These are phyloP conservation scores for Gambusia affinis DNA, from an alignment of 2,113 vertebrate species.

Conservation along the genomic window DNA sequence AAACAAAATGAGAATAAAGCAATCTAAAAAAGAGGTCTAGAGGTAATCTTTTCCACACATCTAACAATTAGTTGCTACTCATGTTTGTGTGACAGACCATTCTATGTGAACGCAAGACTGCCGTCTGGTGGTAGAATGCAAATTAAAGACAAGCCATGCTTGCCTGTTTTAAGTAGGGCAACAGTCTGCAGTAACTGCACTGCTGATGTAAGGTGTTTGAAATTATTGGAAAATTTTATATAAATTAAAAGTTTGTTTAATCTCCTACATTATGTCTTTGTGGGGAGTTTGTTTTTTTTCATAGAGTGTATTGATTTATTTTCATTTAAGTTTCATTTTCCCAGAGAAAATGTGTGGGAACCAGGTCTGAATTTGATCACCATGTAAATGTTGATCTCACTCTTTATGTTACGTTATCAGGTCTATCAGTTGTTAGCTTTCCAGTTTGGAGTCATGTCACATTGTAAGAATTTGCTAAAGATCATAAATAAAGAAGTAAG, in stretches of 20 bases:
- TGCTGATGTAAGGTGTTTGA: neutral
- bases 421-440: no score
- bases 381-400: no score
- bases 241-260: neutral
- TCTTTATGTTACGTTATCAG: no score
- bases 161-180: neutral
- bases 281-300: neutral
- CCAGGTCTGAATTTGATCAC: neutral
- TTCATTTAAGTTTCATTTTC: neutral
- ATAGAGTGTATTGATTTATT: neutral
- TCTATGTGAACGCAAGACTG: constrained; percentile 30
- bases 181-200: neutral
- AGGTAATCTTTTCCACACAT: neutral
- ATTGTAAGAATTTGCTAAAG: no score
- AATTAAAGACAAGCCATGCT: constrained; percentile 16
- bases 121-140: constrained; percentile 51
- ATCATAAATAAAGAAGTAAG: no score
- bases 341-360: neutral
- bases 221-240: neutral
- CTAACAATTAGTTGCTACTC: neutral
- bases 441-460: no score
- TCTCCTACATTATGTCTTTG: neutral
- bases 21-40: no score
- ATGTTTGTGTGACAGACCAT: neutral
- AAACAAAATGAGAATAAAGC: no score